Conservation (phyloP, 2,797 vertebrate species). For the Denticeps clupeoides region DNA sequence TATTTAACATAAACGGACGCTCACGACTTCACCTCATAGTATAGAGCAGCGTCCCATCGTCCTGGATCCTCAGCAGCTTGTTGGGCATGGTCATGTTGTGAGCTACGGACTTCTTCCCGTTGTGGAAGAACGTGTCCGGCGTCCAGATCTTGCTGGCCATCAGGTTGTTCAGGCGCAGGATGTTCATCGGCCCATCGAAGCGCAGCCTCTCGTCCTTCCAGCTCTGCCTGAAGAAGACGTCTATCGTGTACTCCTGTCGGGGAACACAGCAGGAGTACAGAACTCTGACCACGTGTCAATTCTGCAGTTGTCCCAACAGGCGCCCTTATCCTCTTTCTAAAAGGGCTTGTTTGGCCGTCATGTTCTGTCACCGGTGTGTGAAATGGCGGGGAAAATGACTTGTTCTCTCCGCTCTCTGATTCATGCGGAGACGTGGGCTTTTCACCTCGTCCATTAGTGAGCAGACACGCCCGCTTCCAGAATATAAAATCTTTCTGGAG, state of each 20-base stretch:
- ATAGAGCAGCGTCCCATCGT: conserved; percentile 88
- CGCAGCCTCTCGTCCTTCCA: conserved; percentile 94
- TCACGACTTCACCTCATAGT: conserved; percentile 60
- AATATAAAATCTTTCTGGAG: too few species aligned
- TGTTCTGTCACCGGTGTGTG: not conserved
- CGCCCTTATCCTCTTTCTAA: too few species aligned
- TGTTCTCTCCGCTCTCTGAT: too few species aligned
- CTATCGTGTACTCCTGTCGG: conserved; percentile 91
- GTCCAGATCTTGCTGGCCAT: conserved; percentile 99
- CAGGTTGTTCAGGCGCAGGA: conserved; percentile 90
- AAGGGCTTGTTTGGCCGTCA: not conserved
- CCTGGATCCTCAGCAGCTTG: conserved; percentile 87
- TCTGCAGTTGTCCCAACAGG: too few species aligned
- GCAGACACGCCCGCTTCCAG: too few species aligned
- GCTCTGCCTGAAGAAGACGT: conserved; percentile 94
- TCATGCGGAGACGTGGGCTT: too few species aligned
- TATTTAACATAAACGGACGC: too few species aligned
- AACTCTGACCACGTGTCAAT: too few species aligned
- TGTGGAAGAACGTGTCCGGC: conserved; percentile 97
- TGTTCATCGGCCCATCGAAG: conserved; percentile 96
- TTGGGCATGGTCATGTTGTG: conserved; percentile 99
- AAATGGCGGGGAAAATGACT: not conserved
- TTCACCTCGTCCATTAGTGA: too few species aligned
- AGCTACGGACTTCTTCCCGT: conserved; percentile 95
- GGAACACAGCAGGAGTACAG: conserved; percentile 11